These are phyloP conservation scores for Carlito syrichta DNA, from an alignment of 2,113 vertebrate species.

Conservation along the genomic window DNA sequence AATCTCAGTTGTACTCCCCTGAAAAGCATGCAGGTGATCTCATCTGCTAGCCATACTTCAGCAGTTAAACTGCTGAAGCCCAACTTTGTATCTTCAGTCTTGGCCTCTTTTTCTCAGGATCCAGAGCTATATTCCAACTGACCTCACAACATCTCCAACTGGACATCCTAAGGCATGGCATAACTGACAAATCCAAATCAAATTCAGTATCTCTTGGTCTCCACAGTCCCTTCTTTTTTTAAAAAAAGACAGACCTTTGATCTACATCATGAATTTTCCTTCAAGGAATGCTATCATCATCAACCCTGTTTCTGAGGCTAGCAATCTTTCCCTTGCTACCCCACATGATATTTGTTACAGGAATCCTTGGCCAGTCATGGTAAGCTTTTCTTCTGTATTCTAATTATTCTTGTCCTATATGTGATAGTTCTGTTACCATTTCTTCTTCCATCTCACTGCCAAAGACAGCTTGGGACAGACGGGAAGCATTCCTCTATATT, in stretches of 20 bases:
- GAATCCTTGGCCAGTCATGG: not conserved
- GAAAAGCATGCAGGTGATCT: not conserved
- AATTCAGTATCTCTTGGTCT: not conserved
- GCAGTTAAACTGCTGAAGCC: not conserved
- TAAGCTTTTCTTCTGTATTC: not conserved
- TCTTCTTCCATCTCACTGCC: not conserved
- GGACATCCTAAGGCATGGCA: not conserved
- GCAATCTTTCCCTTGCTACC: not conserved
- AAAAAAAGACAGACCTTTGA: not conserved
- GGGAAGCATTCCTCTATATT: not conserved
- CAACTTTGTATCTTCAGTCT: not conserved
- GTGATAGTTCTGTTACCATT: not conserved
- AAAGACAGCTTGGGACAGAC: not conserved
- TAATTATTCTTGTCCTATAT: not conserved
- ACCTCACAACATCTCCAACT: not conserved
- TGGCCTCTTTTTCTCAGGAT: not conserved
- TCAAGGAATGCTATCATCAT: not conserved
- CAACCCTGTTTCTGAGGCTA: not conserved
- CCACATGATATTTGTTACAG: not conserved
- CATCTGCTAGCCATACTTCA: not conserved
- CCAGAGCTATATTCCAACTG: not conserved
- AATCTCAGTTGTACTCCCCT: not conserved
- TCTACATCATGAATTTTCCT: not conserved
- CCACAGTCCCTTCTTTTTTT: not conserved
- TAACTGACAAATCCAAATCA: not conserved